Conservation (phyloP, 2,888 invertebrate genomes). For the Macropis europaea region DNA sequence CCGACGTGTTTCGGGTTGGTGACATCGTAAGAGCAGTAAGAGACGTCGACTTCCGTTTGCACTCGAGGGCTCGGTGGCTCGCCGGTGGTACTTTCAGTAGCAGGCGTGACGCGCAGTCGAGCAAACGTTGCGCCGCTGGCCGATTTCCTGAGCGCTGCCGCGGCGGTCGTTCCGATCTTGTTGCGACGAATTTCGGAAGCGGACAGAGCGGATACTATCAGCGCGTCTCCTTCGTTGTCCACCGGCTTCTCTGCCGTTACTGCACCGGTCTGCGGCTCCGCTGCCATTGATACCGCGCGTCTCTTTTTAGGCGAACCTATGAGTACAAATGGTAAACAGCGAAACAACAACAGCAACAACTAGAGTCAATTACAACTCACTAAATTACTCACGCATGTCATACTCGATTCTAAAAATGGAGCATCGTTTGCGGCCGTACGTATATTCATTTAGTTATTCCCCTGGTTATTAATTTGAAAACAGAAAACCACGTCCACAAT, state of each 20-base stretch:
- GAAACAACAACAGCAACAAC: neutral
- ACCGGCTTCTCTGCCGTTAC: conserved; percentile 78
- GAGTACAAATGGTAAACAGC: neutral
- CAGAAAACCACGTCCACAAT: too few species aligned
- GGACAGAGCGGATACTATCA: conserved; percentile 82
- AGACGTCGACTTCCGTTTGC: conserved; percentile 83
- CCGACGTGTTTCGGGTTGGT: conserved; percentile 76
- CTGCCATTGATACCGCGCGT: conserved; percentile 80
- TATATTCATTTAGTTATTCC: too few species aligned
- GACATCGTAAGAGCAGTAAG: conserved; percentile 80
- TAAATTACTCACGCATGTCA: too few species aligned
- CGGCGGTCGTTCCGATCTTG: conserved; percentile 51
- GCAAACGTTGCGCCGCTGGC: conserved; percentile 86
- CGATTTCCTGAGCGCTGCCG: conserved; percentile 71
- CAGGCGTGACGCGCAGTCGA: conserved; percentile 85
- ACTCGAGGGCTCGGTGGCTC: conserved; percentile 83
- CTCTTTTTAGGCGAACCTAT: conserved; percentile 80
- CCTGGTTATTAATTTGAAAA: too few species aligned
- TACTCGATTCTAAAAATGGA: too few species aligned
- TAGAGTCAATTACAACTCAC: neutral
- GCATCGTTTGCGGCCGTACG: too few species aligned
- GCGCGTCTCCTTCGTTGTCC: conserved; percentile 86
- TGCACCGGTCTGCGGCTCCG: conserved; percentile 74
- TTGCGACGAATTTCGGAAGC: conserved; percentile 77
- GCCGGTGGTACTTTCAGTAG: conserved; percentile 77